These are phyloP conservation scores for Diglossa brunneiventris DNA, from an alignment of 2,113 vertebrate species.

Conservation along the genomic window DNA sequence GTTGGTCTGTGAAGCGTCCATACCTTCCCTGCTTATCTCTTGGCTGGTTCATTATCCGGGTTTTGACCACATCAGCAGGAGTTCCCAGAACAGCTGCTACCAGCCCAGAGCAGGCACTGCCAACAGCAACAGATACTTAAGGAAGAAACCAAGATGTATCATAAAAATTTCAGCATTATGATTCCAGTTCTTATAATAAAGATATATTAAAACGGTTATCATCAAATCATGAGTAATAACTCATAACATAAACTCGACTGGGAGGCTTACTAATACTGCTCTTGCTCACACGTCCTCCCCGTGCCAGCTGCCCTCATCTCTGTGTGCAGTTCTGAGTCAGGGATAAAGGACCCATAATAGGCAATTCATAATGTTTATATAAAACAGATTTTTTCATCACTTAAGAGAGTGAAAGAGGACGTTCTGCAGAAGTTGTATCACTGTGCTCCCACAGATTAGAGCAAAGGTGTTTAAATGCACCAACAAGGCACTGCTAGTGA, in stretches of 20 bases:
- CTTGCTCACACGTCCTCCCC: neutral
- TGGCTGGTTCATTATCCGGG: constrained; percentile 87
- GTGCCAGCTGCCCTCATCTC: neutral
- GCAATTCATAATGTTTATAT: neutral
- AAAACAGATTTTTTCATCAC: neutral
- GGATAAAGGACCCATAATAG: neutral
- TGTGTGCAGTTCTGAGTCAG: neutral
- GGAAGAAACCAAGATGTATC: neutral
- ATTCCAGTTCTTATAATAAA: neutral
- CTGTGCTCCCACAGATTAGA: neutral
- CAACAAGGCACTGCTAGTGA: neutral
- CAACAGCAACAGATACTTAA: constrained; percentile 35
- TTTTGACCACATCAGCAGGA: constrained; percentile 86
- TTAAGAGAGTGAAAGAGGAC: neutral
- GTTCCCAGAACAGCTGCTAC: constrained; percentile 85
- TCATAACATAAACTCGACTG: neutral
- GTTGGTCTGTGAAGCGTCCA: accelerated
- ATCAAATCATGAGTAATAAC: neutral
- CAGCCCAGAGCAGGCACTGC: constrained; percentile 79
- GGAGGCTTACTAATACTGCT: neutral
- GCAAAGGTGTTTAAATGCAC: neutral
- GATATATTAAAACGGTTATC: neutral
- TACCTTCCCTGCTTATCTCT: constrained; percentile 81
- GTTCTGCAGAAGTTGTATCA: neutral
- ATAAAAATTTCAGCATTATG: neutral